Conservation (phyloP, 2,797 vertebrate genomes). For the Triplophysa bombifrons region DNA sequence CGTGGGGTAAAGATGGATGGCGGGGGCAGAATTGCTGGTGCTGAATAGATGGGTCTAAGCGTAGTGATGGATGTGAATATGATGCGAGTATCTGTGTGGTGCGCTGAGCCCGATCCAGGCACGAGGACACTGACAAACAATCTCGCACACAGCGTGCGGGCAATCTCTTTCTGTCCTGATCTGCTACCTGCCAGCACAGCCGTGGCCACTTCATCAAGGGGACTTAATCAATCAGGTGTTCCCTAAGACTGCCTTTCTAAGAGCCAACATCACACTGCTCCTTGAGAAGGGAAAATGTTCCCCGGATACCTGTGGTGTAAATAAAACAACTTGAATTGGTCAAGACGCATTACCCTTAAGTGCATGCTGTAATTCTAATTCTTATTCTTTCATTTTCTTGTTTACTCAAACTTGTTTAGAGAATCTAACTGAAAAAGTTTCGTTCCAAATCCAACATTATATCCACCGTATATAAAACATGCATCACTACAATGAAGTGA, state of each 20-base stretch:
- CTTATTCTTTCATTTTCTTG: too few relatives aligned
- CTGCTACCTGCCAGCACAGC: background rate
- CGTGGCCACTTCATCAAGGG: constrained; percentile 38
- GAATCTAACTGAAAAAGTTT: too few relatives aligned
- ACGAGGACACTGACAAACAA: constrained; percentile 29
- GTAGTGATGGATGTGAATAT: constrained; percentile 12
- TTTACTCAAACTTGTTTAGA: too few relatives aligned
- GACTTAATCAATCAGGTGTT: constrained; percentile 27
- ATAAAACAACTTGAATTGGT: background rate
- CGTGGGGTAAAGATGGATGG: constrained; percentile 26
- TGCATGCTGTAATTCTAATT: too few relatives aligned
- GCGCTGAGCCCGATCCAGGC: constrained; percentile 6
- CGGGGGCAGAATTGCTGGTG: constrained; percentile 11
- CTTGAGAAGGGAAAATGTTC: background rate
- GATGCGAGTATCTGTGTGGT: constrained; percentile 12
- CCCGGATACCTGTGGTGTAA: background rate
- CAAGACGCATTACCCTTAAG: background rate
- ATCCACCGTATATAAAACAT: too few relatives aligned
- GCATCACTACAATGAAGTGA: too few relatives aligned
- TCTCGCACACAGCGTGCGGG: background rate
- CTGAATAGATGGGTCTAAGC: constrained; percentile 18
- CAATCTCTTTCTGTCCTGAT: background rate
- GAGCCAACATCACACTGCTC: background rate
- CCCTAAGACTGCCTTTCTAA: background rate
- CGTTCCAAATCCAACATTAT: too few relatives aligned